phyloP scores from a whole-genome alignment of 2,888 invertebrate species.

The Zygothrica quintamaculata region DNA sequence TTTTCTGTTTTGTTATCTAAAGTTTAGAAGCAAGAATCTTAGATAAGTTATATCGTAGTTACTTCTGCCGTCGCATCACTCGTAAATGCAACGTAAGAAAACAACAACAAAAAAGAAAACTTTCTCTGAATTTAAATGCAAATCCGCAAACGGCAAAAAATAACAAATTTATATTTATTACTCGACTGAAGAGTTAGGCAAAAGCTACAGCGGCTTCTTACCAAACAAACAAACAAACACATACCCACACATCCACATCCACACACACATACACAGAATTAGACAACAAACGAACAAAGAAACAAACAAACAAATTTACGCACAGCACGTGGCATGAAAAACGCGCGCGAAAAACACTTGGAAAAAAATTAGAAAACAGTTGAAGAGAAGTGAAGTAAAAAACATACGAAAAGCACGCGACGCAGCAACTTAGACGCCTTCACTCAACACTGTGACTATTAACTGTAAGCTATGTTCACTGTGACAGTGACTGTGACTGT shows the following conservation, averaged over 20 bases:
- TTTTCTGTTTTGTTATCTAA: no score
- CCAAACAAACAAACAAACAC: conserved; percentile 4
- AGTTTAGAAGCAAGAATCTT: no score
- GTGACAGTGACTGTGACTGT: conserved; percentile 5
- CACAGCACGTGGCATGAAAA: conserved; percentile 51
- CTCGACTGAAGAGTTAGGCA: not conserved
- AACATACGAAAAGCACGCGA: conserved; percentile 49
- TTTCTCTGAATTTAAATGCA: conserved; percentile 23
- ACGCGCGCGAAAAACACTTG: conserved; percentile 51
- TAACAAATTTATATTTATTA: not conserved
- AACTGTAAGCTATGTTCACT: conserved; percentile 5
- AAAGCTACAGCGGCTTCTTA: conserved; percentile 14
- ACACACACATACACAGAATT: conserved; percentile 15
- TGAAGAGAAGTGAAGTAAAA: conserved; percentile 14
- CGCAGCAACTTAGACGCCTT: conserved; percentile 22
- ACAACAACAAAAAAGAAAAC: conserved; percentile 11
- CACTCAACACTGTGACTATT: conserved; percentile 25
- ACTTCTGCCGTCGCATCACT: not conserved
- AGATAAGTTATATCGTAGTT: no score
- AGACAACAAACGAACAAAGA: conserved; percentile 28
- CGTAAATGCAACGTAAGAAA: not conserved
- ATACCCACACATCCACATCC: conserved; percentile 17
- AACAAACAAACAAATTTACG: conserved; percentile 33
- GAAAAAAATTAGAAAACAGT: conserved; percentile 33
- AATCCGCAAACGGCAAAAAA: conserved; percentile 2